phyloP scores from a whole-genome alignment of 2,888 invertebrate species.

The Endomychus coccineus region DNA sequence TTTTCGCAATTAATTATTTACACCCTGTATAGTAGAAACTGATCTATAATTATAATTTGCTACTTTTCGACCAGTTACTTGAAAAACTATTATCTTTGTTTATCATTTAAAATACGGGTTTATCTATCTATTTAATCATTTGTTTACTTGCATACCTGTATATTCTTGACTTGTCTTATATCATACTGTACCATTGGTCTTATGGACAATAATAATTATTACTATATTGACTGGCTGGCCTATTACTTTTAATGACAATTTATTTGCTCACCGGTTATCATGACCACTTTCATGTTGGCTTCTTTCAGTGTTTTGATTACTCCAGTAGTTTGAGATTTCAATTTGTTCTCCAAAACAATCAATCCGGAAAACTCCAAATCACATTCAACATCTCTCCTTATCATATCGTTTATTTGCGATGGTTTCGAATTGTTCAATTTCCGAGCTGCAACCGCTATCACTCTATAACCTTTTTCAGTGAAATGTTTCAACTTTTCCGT shows the following conservation, averaged over 20 bases:
- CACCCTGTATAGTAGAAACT: too few relatives aligned
- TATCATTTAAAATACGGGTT: too few relatives aligned
- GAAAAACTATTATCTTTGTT: too few relatives aligned
- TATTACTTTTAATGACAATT: too few relatives aligned
- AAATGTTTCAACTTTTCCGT: constrained; percentile 66
- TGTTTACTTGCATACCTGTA: too few relatives aligned
- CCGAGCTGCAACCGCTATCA: constrained; percentile 76
- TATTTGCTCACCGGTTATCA: constrained; percentile 86
- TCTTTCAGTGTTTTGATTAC: constrained; percentile 70
- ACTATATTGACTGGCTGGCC: neutral
- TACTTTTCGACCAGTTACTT: too few relatives aligned
- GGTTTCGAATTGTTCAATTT: constrained; percentile 54
- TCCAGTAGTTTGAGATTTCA: constrained; percentile 79
- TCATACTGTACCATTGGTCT: too few relatives aligned
- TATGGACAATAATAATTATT: too few relatives aligned
- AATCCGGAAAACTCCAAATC: constrained; percentile 79
- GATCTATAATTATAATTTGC: too few relatives aligned
- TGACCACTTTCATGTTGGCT: constrained; percentile 83
- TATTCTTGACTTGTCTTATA: too few relatives aligned
- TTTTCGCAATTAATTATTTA: too few relatives aligned
- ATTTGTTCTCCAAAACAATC: constrained; percentile 87
- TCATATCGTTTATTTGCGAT: constrained; percentile 61
- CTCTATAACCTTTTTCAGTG: constrained; percentile 82
- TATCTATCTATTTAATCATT: too few relatives aligned
- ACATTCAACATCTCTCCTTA: constrained; percentile 71